Base-by-base conservation (phyloP, 2,113 vertebrate species). In the Nibea albiflora region DNA sequence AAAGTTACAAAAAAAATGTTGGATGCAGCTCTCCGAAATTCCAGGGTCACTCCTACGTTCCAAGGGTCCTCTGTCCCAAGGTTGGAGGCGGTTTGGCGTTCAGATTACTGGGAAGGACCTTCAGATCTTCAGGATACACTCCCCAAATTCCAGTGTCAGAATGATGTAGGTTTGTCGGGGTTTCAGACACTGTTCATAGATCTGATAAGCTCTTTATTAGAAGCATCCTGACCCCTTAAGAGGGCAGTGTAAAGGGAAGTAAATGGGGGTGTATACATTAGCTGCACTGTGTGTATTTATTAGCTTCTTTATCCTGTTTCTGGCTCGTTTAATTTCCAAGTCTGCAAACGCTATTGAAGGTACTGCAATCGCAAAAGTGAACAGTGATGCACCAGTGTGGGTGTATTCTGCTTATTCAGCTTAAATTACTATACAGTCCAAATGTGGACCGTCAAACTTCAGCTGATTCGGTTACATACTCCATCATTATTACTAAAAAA, bases 401-500 rank as follows among this genome's bases (percentile, higher is more conserved):
- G 47, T 35, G 47, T 10, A 3, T 20, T 78, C 39, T 61, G 75
- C 46, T 19, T 24, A 49, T 46, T 71, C 65, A 50, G 39, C 72
- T 73, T 26, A 66, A 67, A 74, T 71, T 46, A 63, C 39, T 24
- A 53, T 20, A 49, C 14, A 20, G 72, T 19, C 67, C 64, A 53
- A 52, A 66, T 62, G n/a, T 86, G 67, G 24, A 35, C 68, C 15
- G 12, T 74, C 42, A 56, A 14, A 56, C 15, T 84, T 31, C 19
- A 54, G 19, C 17, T 22, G 24, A 72, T 67, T 84, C 44, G 24
- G 71, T 79, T 69, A 52, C 68, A 87, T 20, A 52, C 73, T 76
- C 78, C 57, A 81, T 57, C n/a, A 83, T 68, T 50, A 31, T 47
- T 57, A 67, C 16, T 83, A 65, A 78, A 64, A 35, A 82, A 78